Evolutionary conservation across 1,140 invertebrate genomes (phyloP).

Genomic region (Pollicipes pollicipes): DNA sequence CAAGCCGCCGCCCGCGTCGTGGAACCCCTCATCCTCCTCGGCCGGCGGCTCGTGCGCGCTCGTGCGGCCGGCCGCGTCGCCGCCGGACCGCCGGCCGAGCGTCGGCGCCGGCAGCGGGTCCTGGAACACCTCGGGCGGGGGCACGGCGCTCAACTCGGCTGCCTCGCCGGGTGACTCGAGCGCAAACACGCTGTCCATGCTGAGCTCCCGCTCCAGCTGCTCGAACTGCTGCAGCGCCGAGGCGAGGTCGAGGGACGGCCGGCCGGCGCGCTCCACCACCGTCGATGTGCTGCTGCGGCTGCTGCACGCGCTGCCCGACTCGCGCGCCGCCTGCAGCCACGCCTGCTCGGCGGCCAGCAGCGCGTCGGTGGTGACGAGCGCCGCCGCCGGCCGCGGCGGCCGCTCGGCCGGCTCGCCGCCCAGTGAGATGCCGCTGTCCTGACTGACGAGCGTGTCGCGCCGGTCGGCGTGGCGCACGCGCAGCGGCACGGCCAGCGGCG

Average conservation of each 20-base stretch:
- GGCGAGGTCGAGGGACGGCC: constrained; percentile 35
- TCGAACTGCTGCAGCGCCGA: constrained; percentile 45
- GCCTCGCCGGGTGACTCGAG: background rate
- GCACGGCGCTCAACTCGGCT: background rate
- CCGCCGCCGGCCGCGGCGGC: too few species aligned
- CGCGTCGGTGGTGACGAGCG: background rate
- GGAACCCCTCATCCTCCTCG: background rate
- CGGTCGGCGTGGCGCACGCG: constrained; percentile 43
- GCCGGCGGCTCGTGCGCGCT: too few species aligned
- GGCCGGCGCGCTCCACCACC: background rate
- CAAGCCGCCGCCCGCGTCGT: background rate
- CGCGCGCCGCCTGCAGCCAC: background rate
- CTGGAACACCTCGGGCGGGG: background rate
- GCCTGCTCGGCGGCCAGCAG: constrained; percentile 14
- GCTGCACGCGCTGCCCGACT: background rate
- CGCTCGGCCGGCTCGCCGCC: background rate
- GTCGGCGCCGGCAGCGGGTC: background rate
- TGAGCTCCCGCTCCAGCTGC: constrained; percentile 36
- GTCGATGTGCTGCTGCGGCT: background rate
- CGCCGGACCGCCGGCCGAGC: too few species aligned
- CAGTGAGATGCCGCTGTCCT: background rate
- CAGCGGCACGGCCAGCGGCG: constrained; percentile 55
- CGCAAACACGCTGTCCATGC: background rate
- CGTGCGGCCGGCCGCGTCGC: background rate
- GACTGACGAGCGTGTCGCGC: constrained; percentile 13